These are phyloP conservation scores for Parazoanthus swiftii DNA, from an alignment of 92 coral and sea anemone genomes.

Conservation along the genomic window DNA sequence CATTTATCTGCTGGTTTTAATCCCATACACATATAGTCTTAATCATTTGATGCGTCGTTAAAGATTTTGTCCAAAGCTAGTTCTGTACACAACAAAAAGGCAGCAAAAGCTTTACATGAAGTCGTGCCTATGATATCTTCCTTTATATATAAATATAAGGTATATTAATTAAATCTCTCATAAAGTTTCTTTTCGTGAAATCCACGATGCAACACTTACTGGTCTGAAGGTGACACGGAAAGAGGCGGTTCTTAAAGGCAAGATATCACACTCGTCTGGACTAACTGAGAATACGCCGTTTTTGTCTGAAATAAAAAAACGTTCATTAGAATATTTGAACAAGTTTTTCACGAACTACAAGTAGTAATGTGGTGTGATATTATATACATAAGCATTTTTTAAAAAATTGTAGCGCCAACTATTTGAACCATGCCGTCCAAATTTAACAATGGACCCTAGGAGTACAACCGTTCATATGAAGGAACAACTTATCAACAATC, in stretches of 20 bases:
- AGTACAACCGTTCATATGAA: neutral
- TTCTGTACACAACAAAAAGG: no score
- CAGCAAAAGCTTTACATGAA: no score
- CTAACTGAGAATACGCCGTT: slow-evolving; percentile 84
- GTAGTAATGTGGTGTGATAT: neutral
- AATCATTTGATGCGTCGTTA: no score
- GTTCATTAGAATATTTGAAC: neutral
- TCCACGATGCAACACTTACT: slow-evolving; percentile 54
- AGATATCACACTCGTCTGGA: slow-evolving; percentile 86
- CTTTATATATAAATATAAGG: no score
- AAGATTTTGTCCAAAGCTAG: no score
- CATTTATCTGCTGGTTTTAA: no score
- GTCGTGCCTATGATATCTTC: neutral
- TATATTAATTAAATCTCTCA: no score
- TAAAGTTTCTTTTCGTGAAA: no score
- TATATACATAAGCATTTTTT: neutral
- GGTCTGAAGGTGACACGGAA: slow-evolving; percentile 94
- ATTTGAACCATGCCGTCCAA: no score
- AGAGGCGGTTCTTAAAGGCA: slow-evolving; percentile 76
- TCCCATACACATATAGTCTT: no score
- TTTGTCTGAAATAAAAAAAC: slow-evolving; percentile 56
- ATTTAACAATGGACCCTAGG: neutral
- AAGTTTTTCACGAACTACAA: neutral
- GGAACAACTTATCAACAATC: neutral
- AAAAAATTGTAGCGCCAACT: no score